These are phyloP conservation scores for Cydia strobilella DNA, from an alignment of 1,140 invertebrate genomes.

Conservation along the genomic window DNA sequence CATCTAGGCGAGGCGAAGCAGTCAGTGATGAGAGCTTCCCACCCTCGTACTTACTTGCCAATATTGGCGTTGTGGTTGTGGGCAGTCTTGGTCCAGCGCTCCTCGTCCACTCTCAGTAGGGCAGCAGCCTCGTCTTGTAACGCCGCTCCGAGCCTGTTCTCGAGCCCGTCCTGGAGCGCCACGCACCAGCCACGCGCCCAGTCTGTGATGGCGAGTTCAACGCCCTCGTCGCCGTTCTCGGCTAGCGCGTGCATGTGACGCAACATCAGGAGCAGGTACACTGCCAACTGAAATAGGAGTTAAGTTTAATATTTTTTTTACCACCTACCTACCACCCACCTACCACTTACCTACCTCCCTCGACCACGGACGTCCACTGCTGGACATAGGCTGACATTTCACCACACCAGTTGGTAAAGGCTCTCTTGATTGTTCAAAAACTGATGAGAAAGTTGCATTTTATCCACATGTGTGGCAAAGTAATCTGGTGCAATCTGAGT, in stretches of 20 bases:
- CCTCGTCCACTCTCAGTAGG: constrained; percentile 44
- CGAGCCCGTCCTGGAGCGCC: constrained; percentile 56
- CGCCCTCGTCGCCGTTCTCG: constrained; percentile 41
- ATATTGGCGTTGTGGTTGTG: constrained; percentile 28
- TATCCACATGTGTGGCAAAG: too few species aligned
- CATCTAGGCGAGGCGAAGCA: constrained; percentile 16
- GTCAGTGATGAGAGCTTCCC: too few species aligned
- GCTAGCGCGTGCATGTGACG: constrained; percentile 56
- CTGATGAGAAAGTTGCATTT: too few species aligned
- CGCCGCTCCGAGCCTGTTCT: constrained; percentile 50
- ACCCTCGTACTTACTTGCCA: constrained; percentile 42
- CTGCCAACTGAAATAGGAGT: constrained; percentile 54
- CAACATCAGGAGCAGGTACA: constrained; percentile 62
- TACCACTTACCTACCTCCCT: too few species aligned
- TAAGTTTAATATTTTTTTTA: too few species aligned
- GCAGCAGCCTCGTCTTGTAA: constrained; percentile 53
- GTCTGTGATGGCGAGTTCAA: constrained; percentile 62
- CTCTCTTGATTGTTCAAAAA: too few species aligned
- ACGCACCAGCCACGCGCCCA: constrained; percentile 69
- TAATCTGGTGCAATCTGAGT: too few species aligned
- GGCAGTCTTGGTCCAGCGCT: constrained; percentile 41
- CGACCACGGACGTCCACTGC: too few species aligned
- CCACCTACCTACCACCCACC: too few species aligned
- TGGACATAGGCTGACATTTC: too few species aligned
- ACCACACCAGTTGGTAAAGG: too few species aligned